Evolutionary conservation across 2,797 vertebrate genomes (phyloP), one percentile per base, ranked within the genome.

Genomic region (Sebastes umbrosus): DNA sequence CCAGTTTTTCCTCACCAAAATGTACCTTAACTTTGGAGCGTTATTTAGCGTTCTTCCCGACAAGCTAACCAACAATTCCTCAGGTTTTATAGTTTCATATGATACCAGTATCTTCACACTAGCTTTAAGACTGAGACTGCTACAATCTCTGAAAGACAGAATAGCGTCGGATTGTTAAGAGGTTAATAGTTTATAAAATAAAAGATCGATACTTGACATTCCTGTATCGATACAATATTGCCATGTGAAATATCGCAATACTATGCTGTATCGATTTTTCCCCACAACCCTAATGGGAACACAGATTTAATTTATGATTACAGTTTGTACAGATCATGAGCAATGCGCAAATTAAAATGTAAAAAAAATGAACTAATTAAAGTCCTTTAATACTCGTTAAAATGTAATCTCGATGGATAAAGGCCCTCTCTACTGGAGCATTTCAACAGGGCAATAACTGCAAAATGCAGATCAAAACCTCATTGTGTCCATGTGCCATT

Each of bases 391-490:
- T 85, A 57, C 67, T 82, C 68, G 39, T 80, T 91, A 82, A 89
- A 82, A 71, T 31, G 57, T 89, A 75, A 86, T 91, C 71, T 85
- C 27, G 69, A 24, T 59, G 71, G 68, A 82, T 83, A 79, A 87
- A 86, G 31, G 18, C 31, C 54, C 43, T 77, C 25, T 80, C 73
- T 71, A 78, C 79, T 60, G 52, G 34, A 86, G 62, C 69, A 74
- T 82, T 84, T 86, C 62, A 92, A 70, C 74, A 54, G 75, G 43
- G 54, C 76, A 89, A 79, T 88, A 85, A 85, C 79, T 75, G 66
- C 73, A 86, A 89, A 91, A 89, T 80, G 77, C 86, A 86, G 83
- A 90, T 90, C 80, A 84, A 86, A 90, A 87, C 65, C 80, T 86
- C 39, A 68, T 43, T 71, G 80, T 69, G 73, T 85, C 75, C 50